Evolutionary conservation across 2,113 vertebrate genomes (phyloP).

Genomic region (Aplodontia rufa): DNA sequence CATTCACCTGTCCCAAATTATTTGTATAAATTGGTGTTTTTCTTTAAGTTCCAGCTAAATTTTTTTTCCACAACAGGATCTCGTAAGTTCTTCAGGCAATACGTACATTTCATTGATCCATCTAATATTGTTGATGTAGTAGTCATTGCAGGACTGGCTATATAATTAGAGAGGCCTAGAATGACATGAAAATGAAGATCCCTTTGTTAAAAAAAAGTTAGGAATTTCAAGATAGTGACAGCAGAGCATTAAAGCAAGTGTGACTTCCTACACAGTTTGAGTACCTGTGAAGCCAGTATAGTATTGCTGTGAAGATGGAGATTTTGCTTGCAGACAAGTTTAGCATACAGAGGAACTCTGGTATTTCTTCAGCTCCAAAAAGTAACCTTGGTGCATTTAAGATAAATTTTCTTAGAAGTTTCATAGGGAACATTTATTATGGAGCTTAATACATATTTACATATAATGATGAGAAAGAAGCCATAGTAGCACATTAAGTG

Average conservation of each 20-base stretch:
- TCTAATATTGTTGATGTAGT: background rate
- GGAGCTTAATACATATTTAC: conserved; percentile 82
- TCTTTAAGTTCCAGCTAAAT: background rate
- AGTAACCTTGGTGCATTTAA: conserved; percentile 49
- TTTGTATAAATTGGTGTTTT: background rate
- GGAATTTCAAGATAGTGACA: background rate
- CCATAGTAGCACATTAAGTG: conserved; percentile 69
- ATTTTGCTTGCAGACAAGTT: background rate
- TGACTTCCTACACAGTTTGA: background rate
- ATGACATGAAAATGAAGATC: background rate
- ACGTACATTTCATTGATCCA: background rate
- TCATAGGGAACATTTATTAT: conserved; percentile 74
- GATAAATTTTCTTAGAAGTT: conserved; percentile 75
- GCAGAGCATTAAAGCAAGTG: background rate
- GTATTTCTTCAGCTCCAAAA: no score
- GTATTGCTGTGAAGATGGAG: background rate
- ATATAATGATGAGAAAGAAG: conserved; percentile 69
- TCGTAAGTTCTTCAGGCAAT: background rate
- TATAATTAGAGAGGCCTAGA: background rate
- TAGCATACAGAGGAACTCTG: background rate
- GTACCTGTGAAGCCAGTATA: background rate
- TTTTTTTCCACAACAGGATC: background rate
- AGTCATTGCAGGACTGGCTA: background rate
- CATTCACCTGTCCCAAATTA: background rate
- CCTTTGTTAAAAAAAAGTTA: background rate